Percentiles rank a stretch among this genome's conserved stretches.
These are phyloP conservation scores for Micromussa lordhowensis DNA, from an alignment of 92 coral and sea anemone species.

Conservation along the genomic window DNA sequence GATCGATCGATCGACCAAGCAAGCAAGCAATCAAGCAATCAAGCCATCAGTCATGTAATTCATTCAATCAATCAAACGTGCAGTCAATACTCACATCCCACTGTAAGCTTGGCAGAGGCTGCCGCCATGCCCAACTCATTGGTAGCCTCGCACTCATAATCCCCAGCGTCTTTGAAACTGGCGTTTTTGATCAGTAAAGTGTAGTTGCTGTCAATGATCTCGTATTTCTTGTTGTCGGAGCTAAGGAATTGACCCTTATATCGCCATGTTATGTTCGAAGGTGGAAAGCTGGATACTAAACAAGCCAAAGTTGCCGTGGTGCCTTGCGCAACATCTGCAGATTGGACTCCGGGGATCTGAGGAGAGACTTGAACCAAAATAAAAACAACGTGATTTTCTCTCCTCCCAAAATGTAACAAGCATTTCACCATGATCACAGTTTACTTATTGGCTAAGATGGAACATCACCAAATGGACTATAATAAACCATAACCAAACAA, in stretches of 20 bases:
- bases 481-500: too few species aligned
- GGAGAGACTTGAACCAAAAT: constrained; percentile 70
- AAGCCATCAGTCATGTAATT: background rate
- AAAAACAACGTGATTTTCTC: background rate
- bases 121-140: constrained; percentile 73
- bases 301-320: constrained; percentile 69
- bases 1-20: background rate
- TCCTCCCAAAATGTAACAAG: background rate
- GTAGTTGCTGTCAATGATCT: constrained; percentile 21
- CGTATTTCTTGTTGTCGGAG: constrained; percentile 1
- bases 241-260: constrained; percentile 44
- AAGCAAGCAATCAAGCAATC: background rate
- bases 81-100: constrained; percentile 58
- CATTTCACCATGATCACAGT: too few species aligned
- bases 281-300: constrained; percentile 75
- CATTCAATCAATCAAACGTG: too few species aligned
- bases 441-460: too few species aligned
- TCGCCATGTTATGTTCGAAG: constrained; percentile 87
- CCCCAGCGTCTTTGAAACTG: constrained; percentile 56
- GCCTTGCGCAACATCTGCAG: constrained; percentile 56
- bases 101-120: constrained; percentile 49
- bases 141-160: constrained; percentile 65
- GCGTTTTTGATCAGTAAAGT: constrained; percentile 50
- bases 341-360: constrained; percentile 54
- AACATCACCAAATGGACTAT: too few species aligned